A percentile compares a stretch with the other conserved stretches of the same genome.
Conservation (phyloP, 2,888 invertebrate species). For the Tricholauxania praeusta region DNA sequence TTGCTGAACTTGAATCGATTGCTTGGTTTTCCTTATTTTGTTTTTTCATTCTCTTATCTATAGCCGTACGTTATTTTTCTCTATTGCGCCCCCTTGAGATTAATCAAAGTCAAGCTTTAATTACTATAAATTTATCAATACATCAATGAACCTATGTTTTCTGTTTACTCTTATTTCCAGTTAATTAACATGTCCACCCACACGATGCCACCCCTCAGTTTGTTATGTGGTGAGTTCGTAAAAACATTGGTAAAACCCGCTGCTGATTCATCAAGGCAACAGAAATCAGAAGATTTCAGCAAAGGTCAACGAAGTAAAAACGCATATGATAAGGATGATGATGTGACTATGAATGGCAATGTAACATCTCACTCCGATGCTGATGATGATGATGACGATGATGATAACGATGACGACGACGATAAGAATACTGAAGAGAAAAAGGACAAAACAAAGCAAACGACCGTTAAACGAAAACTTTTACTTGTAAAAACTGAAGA, state of each 20-base stretch:
- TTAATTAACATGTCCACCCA: slow-evolving; percentile 64
- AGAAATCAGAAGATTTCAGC: slow-evolving; percentile 19
- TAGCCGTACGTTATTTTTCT: no score
- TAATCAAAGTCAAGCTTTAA: no score
- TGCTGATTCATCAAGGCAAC: slow-evolving; percentile 42
- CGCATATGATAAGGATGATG: slow-evolving; percentile 49
- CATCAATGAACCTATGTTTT: slow-evolving; percentile 35
- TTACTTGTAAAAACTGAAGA: slow-evolving; percentile 49
- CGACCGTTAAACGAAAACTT: slow-evolving; percentile 48
- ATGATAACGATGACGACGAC: slow-evolving; percentile 48
- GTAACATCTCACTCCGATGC: slow-evolving; percentile 35
- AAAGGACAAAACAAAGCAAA: background rate
- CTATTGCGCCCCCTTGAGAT: no score
- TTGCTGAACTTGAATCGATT: no score
- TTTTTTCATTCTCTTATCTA: no score
- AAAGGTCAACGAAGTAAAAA: slow-evolving; percentile 26
- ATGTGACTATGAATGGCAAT: slow-evolving; percentile 45
- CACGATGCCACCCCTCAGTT: slow-evolving; percentile 65
- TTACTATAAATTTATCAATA: no score
- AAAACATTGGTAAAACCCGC: slow-evolving; percentile 57
- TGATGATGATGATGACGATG: slow-evolving; percentile 46
- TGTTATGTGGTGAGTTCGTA: slow-evolving; percentile 61
- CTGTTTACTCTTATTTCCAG: slow-evolving; percentile 56
- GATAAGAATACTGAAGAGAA: slow-evolving; percentile 11
- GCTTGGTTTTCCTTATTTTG: no score